A percentile compares a stretch with the other conserved stretches of the same genome.
phyloP scores from a whole-genome alignment of 2,888 invertebrate genomes.

The Aleiodes testaceus region DNA sequence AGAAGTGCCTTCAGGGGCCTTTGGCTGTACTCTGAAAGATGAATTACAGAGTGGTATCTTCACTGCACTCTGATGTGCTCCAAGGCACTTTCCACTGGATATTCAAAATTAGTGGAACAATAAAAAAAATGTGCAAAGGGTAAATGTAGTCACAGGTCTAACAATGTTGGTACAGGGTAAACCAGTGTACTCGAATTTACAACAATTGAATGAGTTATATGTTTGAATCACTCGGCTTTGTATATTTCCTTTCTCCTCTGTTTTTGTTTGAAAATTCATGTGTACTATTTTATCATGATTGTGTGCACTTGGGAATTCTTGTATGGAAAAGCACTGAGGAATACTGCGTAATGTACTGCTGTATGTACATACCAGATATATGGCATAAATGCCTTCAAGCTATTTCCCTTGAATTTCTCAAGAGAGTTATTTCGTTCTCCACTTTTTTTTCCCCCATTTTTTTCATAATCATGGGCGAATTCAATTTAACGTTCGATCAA shows the following conservation, averaged over 20 bases:
- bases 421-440: slow-evolving; percentile 8
- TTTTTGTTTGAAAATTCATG: slow-evolving; percentile 1
- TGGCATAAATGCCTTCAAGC: slow-evolving; percentile 4
- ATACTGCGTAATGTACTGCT: not conserved
- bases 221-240: slow-evolving; percentile 1
- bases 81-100: too few relatives aligned
- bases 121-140: too few relatives aligned
- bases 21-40: too few relatives aligned
- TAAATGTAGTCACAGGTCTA: not conserved
- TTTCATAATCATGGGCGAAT: not conserved
- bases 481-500: not conserved
- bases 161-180: not conserved
- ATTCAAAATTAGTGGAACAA: too few relatives aligned
- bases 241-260: not conserved
- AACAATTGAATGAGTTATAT: not conserved
- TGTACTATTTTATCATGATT: slow-evolving; percentile 5
- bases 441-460: not conserved
- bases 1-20: too few relatives aligned
- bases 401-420: slow-evolving; percentile 18
- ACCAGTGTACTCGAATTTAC: slow-evolving; percentile 11
- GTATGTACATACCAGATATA: slow-evolving; percentile 9
- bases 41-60: too few relatives aligned
- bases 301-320: slow-evolving; percentile 7
- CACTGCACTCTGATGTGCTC: too few relatives aligned
- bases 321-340: slow-evolving; percentile 1